phyloP scores from a whole-genome alignment of 2,797 vertebrate genomes.

The Spinus pinus region DNA sequence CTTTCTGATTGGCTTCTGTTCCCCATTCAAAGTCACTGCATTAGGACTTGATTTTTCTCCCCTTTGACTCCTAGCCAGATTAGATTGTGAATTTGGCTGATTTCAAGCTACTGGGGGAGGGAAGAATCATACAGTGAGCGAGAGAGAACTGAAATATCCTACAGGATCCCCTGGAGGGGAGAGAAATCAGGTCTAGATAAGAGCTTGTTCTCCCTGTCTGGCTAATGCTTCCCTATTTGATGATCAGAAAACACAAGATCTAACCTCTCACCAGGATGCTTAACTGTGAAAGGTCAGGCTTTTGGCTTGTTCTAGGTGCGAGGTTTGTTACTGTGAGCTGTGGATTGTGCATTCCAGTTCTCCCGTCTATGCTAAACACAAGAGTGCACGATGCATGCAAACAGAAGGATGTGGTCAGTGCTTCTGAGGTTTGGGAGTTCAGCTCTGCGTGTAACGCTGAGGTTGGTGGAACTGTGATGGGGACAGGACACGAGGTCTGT shows the following conservation, averaged over 20 bases:
- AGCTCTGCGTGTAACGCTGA: neutral
- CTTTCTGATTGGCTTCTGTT: slow-evolving; percentile 57
- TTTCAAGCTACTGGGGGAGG: slow-evolving; percentile 48
- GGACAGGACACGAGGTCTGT: accelerated
- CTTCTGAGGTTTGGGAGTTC: accelerated
- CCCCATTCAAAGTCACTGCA: slow-evolving; percentile 37
- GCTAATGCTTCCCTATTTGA: slow-evolving; percentile 44
- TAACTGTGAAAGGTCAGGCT: slow-evolving; percentile 33
- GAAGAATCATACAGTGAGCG: neutral
- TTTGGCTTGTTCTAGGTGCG: neutral
- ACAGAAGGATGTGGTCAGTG: neutral
- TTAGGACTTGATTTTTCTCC: slow-evolving; percentile 51
- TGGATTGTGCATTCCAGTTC: neutral
- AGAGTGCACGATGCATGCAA: neutral
- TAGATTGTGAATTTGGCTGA: slow-evolving; percentile 64
- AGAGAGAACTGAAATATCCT: slow-evolving; percentile 49
- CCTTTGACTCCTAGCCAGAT: slow-evolving; percentile 61
- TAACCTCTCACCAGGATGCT: slow-evolving; percentile 36
- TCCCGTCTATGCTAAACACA: neutral
- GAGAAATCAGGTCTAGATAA: slow-evolving; percentile 56
- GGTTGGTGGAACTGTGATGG: neutral
- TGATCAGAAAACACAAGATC: slow-evolving; percentile 43
- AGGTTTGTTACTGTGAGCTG: neutral
- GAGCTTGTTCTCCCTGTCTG: slow-evolving; percentile 50
- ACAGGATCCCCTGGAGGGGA: slow-evolving; percentile 59